Conservation (phyloP, 2,113 vertebrate species). For the Megaptera novaeangliae region DNA sequence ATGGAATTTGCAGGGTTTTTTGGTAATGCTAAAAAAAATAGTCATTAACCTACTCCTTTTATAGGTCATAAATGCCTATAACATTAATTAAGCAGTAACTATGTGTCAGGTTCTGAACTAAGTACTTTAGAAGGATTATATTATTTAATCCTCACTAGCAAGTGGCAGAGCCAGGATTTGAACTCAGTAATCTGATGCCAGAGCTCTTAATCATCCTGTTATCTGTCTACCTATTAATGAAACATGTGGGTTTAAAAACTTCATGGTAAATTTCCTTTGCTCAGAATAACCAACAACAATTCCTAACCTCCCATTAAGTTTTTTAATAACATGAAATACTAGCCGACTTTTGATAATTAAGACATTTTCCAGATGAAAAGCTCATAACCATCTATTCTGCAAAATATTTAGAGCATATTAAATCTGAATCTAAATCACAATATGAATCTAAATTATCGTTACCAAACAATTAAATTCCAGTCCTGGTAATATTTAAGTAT, state of each 20-base stretch:
- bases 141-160: slow-evolving; percentile 9
- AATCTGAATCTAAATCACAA: slow-evolving; percentile 1
- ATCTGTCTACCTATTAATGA: not conserved
- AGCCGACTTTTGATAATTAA: not conserved
- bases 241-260: slow-evolving; percentile 10
- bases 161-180: not conserved
- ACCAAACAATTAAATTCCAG: slow-evolving; percentile 6
- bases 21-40: not conserved
- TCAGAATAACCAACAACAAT: slow-evolving; percentile 35
- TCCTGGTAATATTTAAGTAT: not conserved
- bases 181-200: not conserved
- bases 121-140: slow-evolving; percentile 18
- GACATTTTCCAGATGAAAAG: not conserved
- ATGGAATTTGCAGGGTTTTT: not conserved
- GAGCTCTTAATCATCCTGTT: not conserved
- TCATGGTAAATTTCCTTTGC: not conserved
- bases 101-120: not conserved
- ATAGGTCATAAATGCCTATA: not conserved
- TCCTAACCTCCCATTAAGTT: not conserved
- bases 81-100: not conserved
- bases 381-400: not conserved
- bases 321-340: slow-evolving; percentile 1
- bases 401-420: slow-evolving; percentile 14
- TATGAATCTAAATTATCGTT: not conserved
- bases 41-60: not conserved